phyloP scores from a whole-genome alignment of 2,113 vertebrate genomes.

The Sceloporus tristichus region DNA sequence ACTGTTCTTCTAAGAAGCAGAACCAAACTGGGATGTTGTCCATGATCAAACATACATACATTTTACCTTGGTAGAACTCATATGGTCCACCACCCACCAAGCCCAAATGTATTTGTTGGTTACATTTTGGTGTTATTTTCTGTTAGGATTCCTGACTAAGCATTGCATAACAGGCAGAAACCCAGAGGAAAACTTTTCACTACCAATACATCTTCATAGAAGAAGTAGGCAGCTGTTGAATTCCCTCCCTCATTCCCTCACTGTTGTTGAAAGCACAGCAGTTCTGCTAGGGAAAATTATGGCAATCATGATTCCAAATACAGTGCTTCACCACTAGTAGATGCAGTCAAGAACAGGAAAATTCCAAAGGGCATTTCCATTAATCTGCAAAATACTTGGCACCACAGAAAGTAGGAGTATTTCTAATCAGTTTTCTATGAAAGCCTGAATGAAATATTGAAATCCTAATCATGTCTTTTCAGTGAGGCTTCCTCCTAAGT shows the following conservation, averaged over 20 bases:
- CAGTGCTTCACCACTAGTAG: no score
- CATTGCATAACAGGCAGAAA: no score
- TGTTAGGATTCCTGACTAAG: neutral
- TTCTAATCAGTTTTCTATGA: neutral
- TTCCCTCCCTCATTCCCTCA: no score
- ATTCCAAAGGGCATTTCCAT: conserved; percentile 5
- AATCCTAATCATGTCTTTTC: neutral
- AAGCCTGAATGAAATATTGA: no score
- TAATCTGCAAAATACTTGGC: neutral
- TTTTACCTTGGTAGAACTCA: no score
- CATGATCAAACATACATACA: neutral
- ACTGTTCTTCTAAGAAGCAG: fast-evolving
- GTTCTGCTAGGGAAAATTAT: neutral
- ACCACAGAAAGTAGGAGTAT: neutral
- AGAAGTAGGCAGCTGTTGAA: neutral
- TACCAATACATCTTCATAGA: neutral
- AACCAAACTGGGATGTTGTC: fast-evolving
- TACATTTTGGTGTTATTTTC: no score
- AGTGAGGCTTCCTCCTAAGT: neutral
- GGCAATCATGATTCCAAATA: neutral
- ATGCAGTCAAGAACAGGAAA: neutral
- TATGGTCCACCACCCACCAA: neutral
- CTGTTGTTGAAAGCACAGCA: neutral
- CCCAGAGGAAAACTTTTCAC: neutral
- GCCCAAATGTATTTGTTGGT: neutral